Conservation (phyloP, 2,888 invertebrate genomes). For the Drosophila niveifrons region DNA sequence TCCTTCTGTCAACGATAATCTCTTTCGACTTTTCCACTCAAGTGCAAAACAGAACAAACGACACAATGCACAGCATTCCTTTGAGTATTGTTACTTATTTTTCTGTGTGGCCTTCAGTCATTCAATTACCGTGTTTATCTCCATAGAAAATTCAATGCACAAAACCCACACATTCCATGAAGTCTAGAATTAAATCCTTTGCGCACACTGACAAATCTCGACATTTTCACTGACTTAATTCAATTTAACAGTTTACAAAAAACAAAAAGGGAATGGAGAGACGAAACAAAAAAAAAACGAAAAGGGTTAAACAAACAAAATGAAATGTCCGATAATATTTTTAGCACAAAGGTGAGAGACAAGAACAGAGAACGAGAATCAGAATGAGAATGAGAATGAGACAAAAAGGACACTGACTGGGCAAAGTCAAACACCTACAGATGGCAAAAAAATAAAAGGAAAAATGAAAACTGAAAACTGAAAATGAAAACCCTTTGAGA, state of each 20-base stretch:
- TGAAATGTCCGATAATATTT: conserved; percentile 66
- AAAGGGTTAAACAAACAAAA: conserved; percentile 53
- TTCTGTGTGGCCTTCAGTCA: conserved; percentile 13
- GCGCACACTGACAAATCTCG: conserved; percentile 56
- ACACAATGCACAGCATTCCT: background rate
- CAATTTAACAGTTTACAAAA: conserved; percentile 59
- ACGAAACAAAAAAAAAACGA: conserved; percentile 6
- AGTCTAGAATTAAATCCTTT: conserved; percentile 57
- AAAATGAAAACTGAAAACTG: conserved; percentile 5
- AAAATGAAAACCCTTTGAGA: conserved; percentile 46
- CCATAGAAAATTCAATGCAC: conserved; percentile 40
- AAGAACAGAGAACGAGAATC: conserved; percentile 10
- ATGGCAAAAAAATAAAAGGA: conserved; percentile 34
- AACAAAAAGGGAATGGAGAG: background rate
- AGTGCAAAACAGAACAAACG: background rate
- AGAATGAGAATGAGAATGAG: conserved; percentile 26
- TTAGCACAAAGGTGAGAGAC: conserved; percentile 33
- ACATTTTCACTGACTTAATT: conserved; percentile 68
- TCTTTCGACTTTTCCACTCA: background rate
- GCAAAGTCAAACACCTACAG: conserved; percentile 74
- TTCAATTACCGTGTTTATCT: conserved; percentile 40
- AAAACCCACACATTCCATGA: conserved; percentile 38
- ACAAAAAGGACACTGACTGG: conserved; percentile 42
- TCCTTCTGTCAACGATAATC: background rate
- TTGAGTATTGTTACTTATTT: background rate